Base-by-base conservation (phyloP, 1,140 invertebrate genomes). In the Sycobia sp. region DNA sequence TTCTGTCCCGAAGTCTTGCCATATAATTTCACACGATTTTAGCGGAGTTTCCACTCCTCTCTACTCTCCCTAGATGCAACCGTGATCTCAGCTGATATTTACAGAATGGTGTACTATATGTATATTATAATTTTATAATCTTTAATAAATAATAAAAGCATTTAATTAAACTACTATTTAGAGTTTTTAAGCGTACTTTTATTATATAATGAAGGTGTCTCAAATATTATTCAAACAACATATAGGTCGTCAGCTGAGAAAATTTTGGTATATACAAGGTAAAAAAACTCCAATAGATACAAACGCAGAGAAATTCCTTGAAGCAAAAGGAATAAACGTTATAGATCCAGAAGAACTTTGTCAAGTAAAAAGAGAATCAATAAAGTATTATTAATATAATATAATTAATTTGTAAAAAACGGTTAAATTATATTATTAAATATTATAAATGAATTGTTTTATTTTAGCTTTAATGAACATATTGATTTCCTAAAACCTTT, bases 241-340 rank as follows among this genome's bases (percentile, higher is more conserved):
- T 73, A 84, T 90, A 68, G 88, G 84, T 32, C 86, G 87, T 80
- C 84, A 86, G 77, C 86, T 87, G 53, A 87, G 86, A 73, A 84
- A 80, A 54, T 82, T 89, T 74, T 92, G 90, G 90, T 72, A 83
- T 56, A 60, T 84, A 8, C 84, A 89, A 75, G 84, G 87, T 0
- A 86, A 85, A 71, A 82, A 84, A 66, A 78, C 77, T 65, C 76
- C 85, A 7, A 49, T 75, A 16, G 78, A 87, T 27, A 85, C 82
- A 2, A 79, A 80, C 1, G 71, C 83, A 10, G 84, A 86, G 68
- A 67, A 80, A 27, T 66, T 76, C 53, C 73, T 91, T 14, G 71
- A 75, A 69, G 67, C 77, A 61, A 81, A 80, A 69, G 84, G 84
- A 11, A 82, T 89, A 56, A 49, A 76, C 29, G 72, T 88, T 29